Conservation (phyloP, 2,797 vertebrate genomes). For the Fundulus diaphanus region DNA sequence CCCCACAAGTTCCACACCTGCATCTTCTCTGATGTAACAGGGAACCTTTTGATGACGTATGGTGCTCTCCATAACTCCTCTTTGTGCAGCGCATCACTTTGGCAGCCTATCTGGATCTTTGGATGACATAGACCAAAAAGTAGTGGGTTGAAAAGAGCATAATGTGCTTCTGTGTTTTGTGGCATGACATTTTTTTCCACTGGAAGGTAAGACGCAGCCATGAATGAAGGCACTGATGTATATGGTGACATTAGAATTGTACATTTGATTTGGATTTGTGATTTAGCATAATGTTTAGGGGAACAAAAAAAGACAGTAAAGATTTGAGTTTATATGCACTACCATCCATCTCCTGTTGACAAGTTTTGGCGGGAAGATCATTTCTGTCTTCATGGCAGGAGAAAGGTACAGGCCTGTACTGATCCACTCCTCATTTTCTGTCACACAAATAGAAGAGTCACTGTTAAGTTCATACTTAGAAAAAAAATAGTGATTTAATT, state of each 20-base stretch:
- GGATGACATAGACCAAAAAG: too few relatives aligned
- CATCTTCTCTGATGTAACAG: conserved; percentile 78
- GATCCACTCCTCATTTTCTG: too few relatives aligned
- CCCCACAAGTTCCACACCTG: conserved; percentile 90
- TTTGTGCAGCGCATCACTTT: too few relatives aligned
- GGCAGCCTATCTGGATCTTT: too few relatives aligned
- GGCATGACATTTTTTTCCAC: too few relatives aligned
- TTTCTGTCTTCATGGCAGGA: conserved; percentile 79
- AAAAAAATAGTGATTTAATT: background rate
- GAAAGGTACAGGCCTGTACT: conserved; percentile 88
- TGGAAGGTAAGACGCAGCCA: too few relatives aligned
- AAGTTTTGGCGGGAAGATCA: conserved; percentile 72
- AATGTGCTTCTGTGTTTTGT: too few relatives aligned
- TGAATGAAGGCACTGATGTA: too few relatives aligned
- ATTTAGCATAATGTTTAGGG: too few relatives aligned
- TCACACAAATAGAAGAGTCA: too few relatives aligned
- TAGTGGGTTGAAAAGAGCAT: too few relatives aligned
- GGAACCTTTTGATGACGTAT: conserved; percentile 76
- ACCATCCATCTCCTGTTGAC: conserved; percentile 73
- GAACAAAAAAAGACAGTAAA: background rate
- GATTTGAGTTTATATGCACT: background rate
- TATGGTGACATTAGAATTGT: background rate
- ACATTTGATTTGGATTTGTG: background rate
- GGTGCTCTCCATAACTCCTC: conserved; percentile 82
- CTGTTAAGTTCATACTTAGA: background rate